Evolutionary conservation across 2,113 vertebrate species (phyloP).

Genomic region (Seriola quinqueradiata): DNA sequence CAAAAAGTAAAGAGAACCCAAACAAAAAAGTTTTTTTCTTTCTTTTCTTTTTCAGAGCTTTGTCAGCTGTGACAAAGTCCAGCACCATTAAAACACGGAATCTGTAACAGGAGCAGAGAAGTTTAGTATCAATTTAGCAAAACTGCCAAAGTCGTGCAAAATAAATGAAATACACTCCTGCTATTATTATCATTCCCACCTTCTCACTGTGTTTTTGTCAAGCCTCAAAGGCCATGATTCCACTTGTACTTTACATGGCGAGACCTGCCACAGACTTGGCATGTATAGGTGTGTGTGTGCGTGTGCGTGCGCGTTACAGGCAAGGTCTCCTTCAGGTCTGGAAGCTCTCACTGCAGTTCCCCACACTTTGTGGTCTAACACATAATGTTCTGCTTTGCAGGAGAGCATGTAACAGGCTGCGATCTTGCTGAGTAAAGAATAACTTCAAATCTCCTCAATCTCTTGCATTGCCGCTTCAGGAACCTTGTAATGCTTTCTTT

Average conservation of each 20-base stretch:
- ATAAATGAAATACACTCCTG: constrained; percentile 45
- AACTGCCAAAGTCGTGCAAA: constrained; percentile 53
- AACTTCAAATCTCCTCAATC: constrained; percentile 2
- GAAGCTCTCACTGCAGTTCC: constrained; percentile 54
- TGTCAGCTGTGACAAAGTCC: constrained; percentile 66
- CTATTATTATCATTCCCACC: constrained; percentile 61
- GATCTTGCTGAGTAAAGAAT: constrained; percentile 23
- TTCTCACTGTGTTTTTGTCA: constrained; percentile 49
- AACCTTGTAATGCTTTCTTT: constrained; percentile 3
- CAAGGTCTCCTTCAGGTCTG: constrained; percentile 54
- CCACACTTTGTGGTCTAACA: constrained; percentile 33
- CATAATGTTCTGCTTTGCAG: constrained; percentile 13
- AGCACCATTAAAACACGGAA: constrained; percentile 53
- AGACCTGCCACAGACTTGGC: constrained; percentile 44
- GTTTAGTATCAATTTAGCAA: constrained; percentile 52
- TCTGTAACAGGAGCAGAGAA: constrained; percentile 45
- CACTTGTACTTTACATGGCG: constrained; percentile 29
- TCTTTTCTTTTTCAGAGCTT: constrained; percentile 41
- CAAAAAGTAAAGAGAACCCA: constrained; percentile 55
- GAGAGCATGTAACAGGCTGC: constrained; percentile 10
- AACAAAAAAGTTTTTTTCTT: constrained; percentile 62
- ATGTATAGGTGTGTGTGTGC: neutral
- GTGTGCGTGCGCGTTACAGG: constrained; percentile 17
- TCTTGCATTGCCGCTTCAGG: neutral
- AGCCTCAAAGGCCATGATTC: constrained; percentile 33